These are phyloP conservation scores for Chauna torquata DNA, from an alignment of 2,113 vertebrate species.

Conservation along the genomic window DNA sequence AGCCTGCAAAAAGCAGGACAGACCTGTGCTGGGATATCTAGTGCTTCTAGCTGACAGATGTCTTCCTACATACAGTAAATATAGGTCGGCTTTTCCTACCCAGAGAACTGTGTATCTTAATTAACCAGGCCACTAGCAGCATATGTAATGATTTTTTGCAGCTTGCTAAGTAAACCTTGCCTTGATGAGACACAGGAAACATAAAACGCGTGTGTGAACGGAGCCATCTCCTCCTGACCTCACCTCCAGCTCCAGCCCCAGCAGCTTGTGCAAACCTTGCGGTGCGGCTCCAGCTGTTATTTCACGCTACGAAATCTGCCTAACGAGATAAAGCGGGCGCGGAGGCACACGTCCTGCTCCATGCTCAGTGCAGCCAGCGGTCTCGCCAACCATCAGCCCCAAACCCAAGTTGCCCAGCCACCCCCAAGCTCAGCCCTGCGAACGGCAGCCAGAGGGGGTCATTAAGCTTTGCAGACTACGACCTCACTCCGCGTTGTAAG, in stretches of 20 bases:
- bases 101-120: slow-evolving; percentile 68
- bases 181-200: not conserved
- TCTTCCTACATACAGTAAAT: slow-evolving; percentile 66
- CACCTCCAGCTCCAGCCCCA: not conserved
- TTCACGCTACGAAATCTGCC: not conserved
- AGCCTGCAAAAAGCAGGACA: slow-evolving; percentile 63
- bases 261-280: rapidly evolving
- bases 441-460: not conserved
- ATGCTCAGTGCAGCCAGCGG: not conserved
- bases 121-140: slow-evolving; percentile 70
- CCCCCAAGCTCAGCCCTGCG: not conserved
- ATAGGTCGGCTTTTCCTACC: slow-evolving; percentile 65
- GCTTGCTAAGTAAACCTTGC: slow-evolving; percentile 44
- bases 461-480: slow-evolving; percentile 27
- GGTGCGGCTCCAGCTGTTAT: not conserved
- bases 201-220: rapidly evolving
- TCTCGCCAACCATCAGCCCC: not conserved
- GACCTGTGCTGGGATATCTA: slow-evolving; percentile 44
- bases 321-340: not conserved
- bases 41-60: slow-evolving; percentile 59
- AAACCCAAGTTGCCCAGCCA: not conserved
- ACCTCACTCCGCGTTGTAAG: not conserved
- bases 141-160: slow-evolving; percentile 57
- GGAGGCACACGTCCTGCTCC: not conserved
- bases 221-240: not conserved